A percentile compares a stretch with the other conserved stretches of the same genome.
These are phyloP conservation scores for Phortica variegata DNA, from an alignment of 1,140 invertebrate species.

Conservation along the genomic window DNA sequence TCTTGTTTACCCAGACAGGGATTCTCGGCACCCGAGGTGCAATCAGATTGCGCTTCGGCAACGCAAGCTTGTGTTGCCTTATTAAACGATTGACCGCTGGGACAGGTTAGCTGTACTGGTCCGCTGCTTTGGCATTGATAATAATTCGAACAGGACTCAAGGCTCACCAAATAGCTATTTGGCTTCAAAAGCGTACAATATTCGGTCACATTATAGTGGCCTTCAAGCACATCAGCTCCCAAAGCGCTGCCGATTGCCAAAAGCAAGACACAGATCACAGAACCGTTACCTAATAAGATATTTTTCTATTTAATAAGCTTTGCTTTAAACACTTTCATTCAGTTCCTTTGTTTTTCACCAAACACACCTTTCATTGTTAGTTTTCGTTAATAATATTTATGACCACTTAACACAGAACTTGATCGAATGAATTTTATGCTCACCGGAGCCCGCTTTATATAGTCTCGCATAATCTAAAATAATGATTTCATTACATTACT, in stretches of 20 bases:
- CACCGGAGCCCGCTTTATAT: no score
- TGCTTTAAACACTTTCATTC: no score
- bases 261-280: no score
- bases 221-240: slow-evolving; percentile 20
- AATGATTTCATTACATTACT: no score
- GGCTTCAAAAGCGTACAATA: slow-evolving; percentile 16
- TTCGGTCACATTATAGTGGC: slow-evolving; percentile 35
- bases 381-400: no score
- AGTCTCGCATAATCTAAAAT: no score
- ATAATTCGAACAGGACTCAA: slow-evolving; percentile 25
- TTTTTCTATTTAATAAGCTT: no score
- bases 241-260: slow-evolving; percentile 20
- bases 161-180: slow-evolving; percentile 26
- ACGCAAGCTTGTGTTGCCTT: slow-evolving; percentile 7
- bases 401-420: no score
- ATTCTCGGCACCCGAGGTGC: slow-evolving; percentile 22
- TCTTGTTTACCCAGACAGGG: slow-evolving; percentile 12
- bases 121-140: slow-evolving; percentile 21
- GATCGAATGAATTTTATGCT: no score
- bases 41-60: slow-evolving; percentile 14
- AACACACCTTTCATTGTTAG: no score
- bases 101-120: slow-evolving; percentile 13
- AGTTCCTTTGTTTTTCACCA: no score
- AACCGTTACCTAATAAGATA: no score
- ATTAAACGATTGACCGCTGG: slow-evolving; percentile 23